phyloP scores from a whole-genome alignment of 2,113 vertebrate genomes.

The Zootoca vivipara region DNA sequence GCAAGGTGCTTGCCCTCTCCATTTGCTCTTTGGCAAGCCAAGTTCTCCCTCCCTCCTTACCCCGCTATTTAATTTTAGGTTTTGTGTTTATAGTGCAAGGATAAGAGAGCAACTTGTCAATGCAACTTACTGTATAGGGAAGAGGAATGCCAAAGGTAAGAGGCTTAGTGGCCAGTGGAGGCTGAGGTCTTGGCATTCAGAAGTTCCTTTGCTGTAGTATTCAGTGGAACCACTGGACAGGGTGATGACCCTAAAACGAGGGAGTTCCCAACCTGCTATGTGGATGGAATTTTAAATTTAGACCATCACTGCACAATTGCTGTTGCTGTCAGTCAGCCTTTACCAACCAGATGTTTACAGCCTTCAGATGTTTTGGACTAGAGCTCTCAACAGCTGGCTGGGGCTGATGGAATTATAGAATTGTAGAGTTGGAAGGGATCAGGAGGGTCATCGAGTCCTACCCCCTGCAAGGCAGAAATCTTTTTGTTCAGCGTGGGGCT shows the following conservation, averaged over 20 bases:
- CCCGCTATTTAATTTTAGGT: slow-evolving; percentile 65
- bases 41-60: not conserved
- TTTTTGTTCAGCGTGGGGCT: too few species aligned
- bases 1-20: slow-evolving; percentile 31
- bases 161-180: slow-evolving; percentile 39
- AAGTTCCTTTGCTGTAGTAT: slow-evolving; percentile 34
- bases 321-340: not conserved
- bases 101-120: slow-evolving; percentile 61
- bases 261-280: not conserved
- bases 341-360: not conserved
- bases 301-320: not conserved
- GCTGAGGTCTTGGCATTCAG: slow-evolving; percentile 28
- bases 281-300: not conserved
- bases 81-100: slow-evolving; percentile 50
- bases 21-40: slow-evolving; percentile 33
- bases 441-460: too few species aligned
- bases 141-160: slow-evolving; percentile 41
- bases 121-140: slow-evolving; percentile 59
- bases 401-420: too few species aligned
- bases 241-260: not conserved
- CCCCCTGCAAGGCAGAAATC: too few species aligned
- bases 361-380: too few species aligned
- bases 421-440: too few species aligned
- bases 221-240: slow-evolving; percentile 19
- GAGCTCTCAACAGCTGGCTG: too few species aligned